phyloP scores from a whole-genome alignment of 2,113 vertebrate species.

The Athene noctua region DNA sequence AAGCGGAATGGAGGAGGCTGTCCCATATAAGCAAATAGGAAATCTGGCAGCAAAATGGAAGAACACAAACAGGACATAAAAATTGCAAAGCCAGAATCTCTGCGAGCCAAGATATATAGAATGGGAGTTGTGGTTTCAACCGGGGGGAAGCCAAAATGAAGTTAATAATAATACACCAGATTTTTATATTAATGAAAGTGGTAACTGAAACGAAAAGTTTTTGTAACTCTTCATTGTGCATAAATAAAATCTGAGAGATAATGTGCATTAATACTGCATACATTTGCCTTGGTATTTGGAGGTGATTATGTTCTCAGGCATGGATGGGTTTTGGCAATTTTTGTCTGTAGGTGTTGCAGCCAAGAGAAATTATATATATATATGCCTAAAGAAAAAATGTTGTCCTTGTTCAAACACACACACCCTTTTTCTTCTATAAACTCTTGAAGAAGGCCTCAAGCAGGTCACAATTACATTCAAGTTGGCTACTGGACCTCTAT shows the following conservation, averaged over 20 bases:
- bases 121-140: slow-evolving; percentile 22
- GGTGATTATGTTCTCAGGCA: neutral
- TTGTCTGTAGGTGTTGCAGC: neutral
- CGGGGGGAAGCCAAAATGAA: slow-evolving; percentile 19
- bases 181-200: slow-evolving; percentile 35
- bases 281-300: neutral
- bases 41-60: neutral
- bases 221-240: neutral
- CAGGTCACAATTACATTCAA: neutral
- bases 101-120: slow-evolving; percentile 23
- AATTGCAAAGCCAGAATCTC: slow-evolving; percentile 10
- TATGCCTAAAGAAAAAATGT: neutral
- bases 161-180: slow-evolving; percentile 25
- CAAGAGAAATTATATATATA: neutral
- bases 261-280: neutral
- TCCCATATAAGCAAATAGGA: slow-evolving; percentile 11
- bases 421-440: neutral
- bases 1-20: neutral
- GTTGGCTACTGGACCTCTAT: neutral
- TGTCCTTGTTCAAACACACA: neutral
- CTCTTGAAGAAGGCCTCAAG: neutral
- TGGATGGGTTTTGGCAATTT: neutral
- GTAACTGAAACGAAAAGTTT: slow-evolving; percentile 40
- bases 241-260: neutral
- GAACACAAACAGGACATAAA: slow-evolving; percentile 44